Evolutionary conservation across 2,888 invertebrate genomes (phyloP).

Genomic region (Acleris sparsana): DNA sequence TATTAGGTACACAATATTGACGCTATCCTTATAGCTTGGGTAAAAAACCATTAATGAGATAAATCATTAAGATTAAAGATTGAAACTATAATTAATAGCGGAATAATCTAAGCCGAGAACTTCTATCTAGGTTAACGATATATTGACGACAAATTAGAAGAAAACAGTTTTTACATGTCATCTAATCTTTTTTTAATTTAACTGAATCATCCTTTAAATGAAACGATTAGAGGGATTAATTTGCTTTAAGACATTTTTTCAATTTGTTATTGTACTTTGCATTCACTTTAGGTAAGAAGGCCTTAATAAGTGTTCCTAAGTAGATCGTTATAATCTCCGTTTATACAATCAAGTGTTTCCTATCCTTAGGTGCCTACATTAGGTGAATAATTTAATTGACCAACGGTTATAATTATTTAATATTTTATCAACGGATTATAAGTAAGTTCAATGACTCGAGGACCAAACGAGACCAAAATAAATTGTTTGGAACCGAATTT

Average conservation of each 20-base stretch:
- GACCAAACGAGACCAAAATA: conserved; percentile 72
- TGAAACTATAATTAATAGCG: conserved; percentile 7
- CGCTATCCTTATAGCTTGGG: no score
- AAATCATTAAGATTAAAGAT: conserved; percentile 9
- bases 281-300: no score
- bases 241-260: no score
- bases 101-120: conserved; percentile 14
- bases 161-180: neutral
- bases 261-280: no score
- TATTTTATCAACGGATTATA: neutral
- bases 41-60: conserved; percentile 4
- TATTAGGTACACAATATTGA: no score
- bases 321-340: no score
- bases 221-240: neutral
- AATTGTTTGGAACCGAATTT: conserved; percentile 62
- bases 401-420: neutral
- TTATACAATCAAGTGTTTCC: no score
- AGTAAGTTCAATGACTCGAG: conserved; percentile 66
- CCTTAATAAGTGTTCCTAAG: no score
- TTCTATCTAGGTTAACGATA: conserved; percentile 57
- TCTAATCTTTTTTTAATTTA: neutral
- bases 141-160: conserved; percentile 40
- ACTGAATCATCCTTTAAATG: neutral
- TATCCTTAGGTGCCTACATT: no score
- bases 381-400: neutral